Base-by-base conservation (phyloP, 2,113 vertebrate genomes). In the Oryzias curvinotus region DNA sequence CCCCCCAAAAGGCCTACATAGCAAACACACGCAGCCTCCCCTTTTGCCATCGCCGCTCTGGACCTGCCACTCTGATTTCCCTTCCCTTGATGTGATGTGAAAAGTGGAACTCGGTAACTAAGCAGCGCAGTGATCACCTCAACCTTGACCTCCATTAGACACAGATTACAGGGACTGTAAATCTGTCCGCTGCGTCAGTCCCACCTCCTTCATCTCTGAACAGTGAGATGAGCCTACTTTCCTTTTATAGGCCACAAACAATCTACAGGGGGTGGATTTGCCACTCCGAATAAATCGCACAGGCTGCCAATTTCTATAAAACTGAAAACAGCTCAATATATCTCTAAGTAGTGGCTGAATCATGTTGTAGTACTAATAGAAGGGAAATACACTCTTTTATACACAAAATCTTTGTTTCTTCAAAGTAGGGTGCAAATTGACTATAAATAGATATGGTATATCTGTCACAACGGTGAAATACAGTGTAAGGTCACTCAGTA, bases 401-500 rank as follows among this genome's bases (percentile, higher is more conserved):
- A 15, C 18, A 64, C 52, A 43, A 57, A 65, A 73, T 66, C 30
- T 26, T 45, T 51, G 28, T 12, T n/a, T 57, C 21, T 59, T 55
- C 3, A 48, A 45, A 16, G 1, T 30, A 15, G 46, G 52, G 57
- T 68, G 62, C 53, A 50, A 65, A 62, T 6, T 65, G 56, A 67
- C 56, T 52, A 62, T 67, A 15, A 51, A 62, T 74, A 66, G 41
- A 67, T 57, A 46, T 59, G 62, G 62, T 63, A 61, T 76, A 74
- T 71, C 66, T 66, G 74, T 86, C 75, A 79, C 68, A 71, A 76
- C 63, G 68, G 71, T 52, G 69, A 57, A 65, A 83, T 83, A 81
- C 85, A 89, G 86, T 86, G 82, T 78, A 77, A 79, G 86, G 85
- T 85, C 83, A 83, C 72, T 81, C 82, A 71, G 65, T 75, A 69